Evolutionary conservation across 2,797 vertebrate species (phyloP), one percentile per base, ranked within the genome.

Genomic region (Zalophus californianus): DNA sequence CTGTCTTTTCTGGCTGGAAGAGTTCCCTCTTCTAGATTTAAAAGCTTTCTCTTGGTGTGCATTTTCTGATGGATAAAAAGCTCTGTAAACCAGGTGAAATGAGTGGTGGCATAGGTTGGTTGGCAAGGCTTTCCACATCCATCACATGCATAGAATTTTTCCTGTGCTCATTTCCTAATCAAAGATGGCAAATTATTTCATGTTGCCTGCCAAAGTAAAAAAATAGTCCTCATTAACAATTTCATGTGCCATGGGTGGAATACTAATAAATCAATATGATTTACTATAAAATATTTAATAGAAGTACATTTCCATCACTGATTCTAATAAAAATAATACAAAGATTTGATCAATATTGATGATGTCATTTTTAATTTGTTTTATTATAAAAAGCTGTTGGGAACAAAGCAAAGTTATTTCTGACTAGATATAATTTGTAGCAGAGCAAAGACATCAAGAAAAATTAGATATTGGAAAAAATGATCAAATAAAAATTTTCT

Each of bases 221-320:
- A 90, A 77, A 88, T 79, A 21, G 1, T 80, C 13, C 60, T 94
- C 91, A 91, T 91, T 91, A 96, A 60, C 58, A 90, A 38, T 80
- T 93, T 87, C 87, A 86, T 12, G 27, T 90, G 41, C 41, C 32
- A 60, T n/a, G n/a, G 32, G 70, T 78, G 44, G 82, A 93, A 90
- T 95, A 96, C 50, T 84, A 96, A 91, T 95, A 93, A 70, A 87
- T 98, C 91, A 96, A 86, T 88, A 80, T 95, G 83, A 91, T 92
- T 94, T 96, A 91, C 90, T 92, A 52, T 84, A 23, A 97, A 92
- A 91, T 88, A 86, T 95, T 95, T 97, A 96, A 95, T 41, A 92
- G 62, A 83, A 94, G 50, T 92, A 93, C 25, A 88, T 93, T 94
- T 94, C 96, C 68, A 95, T 89, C 60, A 75, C 35, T 18, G 35